Conservation (phyloP, 2,888 invertebrate species). For the Siphonodentalium dalli region DNA sequence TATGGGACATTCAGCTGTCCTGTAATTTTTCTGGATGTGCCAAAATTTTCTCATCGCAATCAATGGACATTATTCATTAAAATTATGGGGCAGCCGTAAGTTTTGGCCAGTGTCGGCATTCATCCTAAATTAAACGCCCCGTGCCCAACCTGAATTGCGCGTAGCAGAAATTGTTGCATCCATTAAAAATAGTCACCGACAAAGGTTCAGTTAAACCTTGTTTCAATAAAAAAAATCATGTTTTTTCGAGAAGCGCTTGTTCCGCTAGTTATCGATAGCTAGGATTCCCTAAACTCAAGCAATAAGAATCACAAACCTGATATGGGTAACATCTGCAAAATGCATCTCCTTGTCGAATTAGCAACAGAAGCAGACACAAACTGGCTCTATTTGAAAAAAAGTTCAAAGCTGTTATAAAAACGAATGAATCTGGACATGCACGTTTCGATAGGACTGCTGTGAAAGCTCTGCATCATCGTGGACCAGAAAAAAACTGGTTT, state of each 20-base stretch:
- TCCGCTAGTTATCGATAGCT: conserved; percentile 7
- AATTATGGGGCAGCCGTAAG: too few species aligned
- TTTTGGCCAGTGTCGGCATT: too few species aligned
- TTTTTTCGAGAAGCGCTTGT: conserved; percentile 1
- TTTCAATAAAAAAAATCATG: conserved; percentile 2
- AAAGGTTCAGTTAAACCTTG: conserved; percentile 10
- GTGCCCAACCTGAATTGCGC: too few species aligned
- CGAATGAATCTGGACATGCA: conserved; percentile 12
- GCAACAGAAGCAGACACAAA: conserved; percentile 15
- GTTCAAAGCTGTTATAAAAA: too few species aligned
- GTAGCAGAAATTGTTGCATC: conserved; percentile 1
- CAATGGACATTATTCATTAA: too few species aligned
- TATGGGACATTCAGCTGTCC: too few species aligned
- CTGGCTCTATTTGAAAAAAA: conserved; percentile 10
- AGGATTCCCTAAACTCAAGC: not conserved
- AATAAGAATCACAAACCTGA: not conserved
- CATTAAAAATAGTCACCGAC: conserved; percentile 10
- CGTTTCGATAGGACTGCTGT: conserved; percentile 7
- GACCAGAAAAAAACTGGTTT: conserved; percentile 21
- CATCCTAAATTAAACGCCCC: too few species aligned
- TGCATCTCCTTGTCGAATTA: conserved; percentile 18
- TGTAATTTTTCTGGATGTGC: too few species aligned
- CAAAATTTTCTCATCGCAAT: too few species aligned
- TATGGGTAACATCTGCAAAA: conserved; percentile 15
- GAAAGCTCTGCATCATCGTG: conserved; percentile 11